Conservation (phyloP, 1,140 invertebrate species). For the Drosophila chauvacae region DNA sequence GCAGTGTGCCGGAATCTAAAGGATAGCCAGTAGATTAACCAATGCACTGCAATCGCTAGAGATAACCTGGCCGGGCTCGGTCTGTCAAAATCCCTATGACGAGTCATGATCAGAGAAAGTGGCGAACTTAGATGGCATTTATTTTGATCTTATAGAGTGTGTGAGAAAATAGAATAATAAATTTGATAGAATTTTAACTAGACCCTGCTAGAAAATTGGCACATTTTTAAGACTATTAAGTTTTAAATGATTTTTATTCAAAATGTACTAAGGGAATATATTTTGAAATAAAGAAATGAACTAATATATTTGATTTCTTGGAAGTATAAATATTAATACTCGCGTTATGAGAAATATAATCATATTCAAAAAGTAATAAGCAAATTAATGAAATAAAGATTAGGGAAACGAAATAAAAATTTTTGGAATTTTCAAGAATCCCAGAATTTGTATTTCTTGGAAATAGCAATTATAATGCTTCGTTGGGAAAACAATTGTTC, state of each 20-base stretch:
- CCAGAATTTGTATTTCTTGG: neutral
- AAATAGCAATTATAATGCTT: neutral
- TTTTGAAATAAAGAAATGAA: neutral
- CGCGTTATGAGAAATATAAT: neutral
- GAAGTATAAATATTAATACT: neutral
- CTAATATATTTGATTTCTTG: neutral
- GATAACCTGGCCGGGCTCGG: neutral
- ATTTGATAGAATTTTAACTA: neutral
- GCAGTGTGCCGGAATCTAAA: slow-evolving; percentile 12
- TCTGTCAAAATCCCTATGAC: neutral
- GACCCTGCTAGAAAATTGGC: neutral
- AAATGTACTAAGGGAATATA: neutral
- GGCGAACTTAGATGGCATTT: neutral
- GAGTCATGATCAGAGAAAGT: neutral
- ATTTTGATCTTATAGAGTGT: neutral
- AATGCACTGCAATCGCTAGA: slow-evolving; percentile 19
- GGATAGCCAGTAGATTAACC: slow-evolving; percentile 18
- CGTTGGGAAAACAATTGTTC: slow-evolving; percentile 33
- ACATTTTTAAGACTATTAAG: neutral
- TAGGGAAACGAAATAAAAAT: too few species aligned
- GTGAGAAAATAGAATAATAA: neutral
- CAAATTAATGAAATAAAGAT: neutral
- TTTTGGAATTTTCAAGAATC: too few species aligned
- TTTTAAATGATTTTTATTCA: neutral
- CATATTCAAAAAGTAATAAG: neutral